These are phyloP conservation scores for Microplitis deprimator DNA, from an alignment of 2,888 invertebrate genomes.

Conservation along the genomic window DNA sequence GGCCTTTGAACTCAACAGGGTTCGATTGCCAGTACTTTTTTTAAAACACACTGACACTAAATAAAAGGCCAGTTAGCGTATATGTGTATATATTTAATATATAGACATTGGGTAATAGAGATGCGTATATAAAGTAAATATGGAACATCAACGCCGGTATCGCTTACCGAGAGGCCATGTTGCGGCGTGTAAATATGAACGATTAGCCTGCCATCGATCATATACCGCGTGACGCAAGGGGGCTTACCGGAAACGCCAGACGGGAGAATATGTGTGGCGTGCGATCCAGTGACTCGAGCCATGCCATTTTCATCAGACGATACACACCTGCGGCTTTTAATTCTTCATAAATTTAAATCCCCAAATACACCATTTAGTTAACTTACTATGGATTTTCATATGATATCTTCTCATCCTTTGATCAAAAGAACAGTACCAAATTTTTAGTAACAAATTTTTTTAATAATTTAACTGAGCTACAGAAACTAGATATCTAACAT, in stretches of 20 bases:
- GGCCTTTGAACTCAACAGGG: slow-evolving; percentile 37
- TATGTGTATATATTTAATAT: not conserved
- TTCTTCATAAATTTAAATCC: not conserved
- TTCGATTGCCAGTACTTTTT: not conserved
- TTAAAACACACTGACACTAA: not conserved
- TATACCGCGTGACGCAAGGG: slow-evolving; percentile 53
- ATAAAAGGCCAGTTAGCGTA: not conserved
- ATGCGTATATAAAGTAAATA: slow-evolving; percentile 1
- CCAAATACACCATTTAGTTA: not conserved
- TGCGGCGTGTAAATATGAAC: slow-evolving; percentile 61
- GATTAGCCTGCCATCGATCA: slow-evolving; percentile 66
- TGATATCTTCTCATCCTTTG: too few species aligned
- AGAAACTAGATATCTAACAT: too few species aligned
- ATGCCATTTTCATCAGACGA: slow-evolving; percentile 25
- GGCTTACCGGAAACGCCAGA: slow-evolving; percentile 31
- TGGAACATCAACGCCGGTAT: slow-evolving; percentile 5
- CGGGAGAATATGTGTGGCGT: slow-evolving; percentile 22
- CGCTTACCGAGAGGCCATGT: slow-evolving; percentile 23
- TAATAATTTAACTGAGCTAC: too few species aligned
- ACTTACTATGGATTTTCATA: not conserved
- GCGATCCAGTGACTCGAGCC: slow-evolving; percentile 7
- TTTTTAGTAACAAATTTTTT: too few species aligned
- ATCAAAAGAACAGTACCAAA: too few species aligned
- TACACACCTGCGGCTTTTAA: slow-evolving; percentile 27
- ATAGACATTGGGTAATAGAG: slow-evolving; percentile 22